Evolutionary conservation across 53 echinoderm and acorn worm species (phyloP).

Genomic region (Holothuria scabra): DNA sequence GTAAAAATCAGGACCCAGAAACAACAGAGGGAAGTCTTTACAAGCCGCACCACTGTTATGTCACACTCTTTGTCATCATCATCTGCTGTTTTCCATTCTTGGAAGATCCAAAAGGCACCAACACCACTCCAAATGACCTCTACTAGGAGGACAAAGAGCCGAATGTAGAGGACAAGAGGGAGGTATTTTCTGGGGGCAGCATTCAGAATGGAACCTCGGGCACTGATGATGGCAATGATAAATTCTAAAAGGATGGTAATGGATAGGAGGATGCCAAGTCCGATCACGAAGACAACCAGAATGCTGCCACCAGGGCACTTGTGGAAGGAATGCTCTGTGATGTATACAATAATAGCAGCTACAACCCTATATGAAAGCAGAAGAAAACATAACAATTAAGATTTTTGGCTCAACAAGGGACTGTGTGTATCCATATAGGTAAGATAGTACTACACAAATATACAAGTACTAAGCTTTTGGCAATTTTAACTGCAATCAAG

Average conservation of each 20-base stretch:
- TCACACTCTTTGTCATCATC: constrained; percentile 23
- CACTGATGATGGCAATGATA: constrained; percentile 72
- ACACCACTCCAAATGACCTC: constrained; percentile 85
- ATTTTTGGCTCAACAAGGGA: too few species aligned
- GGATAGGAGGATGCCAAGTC: constrained; percentile 67
- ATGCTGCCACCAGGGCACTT: constrained; percentile 70
- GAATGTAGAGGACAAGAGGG: constrained; percentile 78
- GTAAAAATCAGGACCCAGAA: constrained; percentile 45
- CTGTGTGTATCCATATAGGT: too few species aligned
- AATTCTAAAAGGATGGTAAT: constrained; percentile 80
- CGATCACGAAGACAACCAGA: constrained; percentile 77
- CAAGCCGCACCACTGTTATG: constrained; percentile 32
- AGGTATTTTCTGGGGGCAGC: constrained; percentile 66
- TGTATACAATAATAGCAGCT: constrained; percentile 72
- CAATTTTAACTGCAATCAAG: too few species aligned
- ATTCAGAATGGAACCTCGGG: constrained; percentile 80
- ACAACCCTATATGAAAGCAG: constrained; percentile 63
- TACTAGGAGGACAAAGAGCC: constrained; percentile 77
- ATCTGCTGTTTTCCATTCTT: constrained; percentile 31
- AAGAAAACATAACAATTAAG: background rate
- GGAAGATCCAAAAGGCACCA: constrained; percentile 75
- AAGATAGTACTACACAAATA: too few species aligned
- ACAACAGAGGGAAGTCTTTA: constrained; percentile 26
- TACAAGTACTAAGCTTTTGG: too few species aligned
- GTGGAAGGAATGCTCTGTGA: constrained; percentile 61